phyloP scores from a whole-genome alignment of 2,888 invertebrate genomes.

The Coleophora deauratella region DNA sequence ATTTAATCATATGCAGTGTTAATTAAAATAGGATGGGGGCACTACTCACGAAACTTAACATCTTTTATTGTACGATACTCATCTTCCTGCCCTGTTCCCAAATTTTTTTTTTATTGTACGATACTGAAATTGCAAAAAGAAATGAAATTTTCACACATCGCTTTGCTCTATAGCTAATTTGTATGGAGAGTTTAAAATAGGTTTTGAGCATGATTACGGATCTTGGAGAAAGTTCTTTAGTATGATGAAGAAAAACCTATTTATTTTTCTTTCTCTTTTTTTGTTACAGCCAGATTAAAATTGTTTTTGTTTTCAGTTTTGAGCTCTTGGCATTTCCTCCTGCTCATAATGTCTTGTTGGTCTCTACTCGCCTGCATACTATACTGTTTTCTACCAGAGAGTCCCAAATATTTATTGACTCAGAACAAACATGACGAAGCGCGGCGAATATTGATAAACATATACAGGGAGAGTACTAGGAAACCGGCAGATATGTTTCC shows the following conservation, averaged over 20 bases:
- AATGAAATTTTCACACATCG: too few species aligned
- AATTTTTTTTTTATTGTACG: too few species aligned
- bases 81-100: too few species aligned
- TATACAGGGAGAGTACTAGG: constrained; percentile 47
- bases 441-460: constrained; percentile 38
- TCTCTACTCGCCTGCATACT: constrained; percentile 34
- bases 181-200: too few species aligned
- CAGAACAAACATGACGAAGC: constrained; percentile 48
- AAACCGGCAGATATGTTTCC: constrained; percentile 41
- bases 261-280: not conserved
- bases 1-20: not conserved
- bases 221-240: too few species aligned
- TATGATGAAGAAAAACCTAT: too few species aligned
- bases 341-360: constrained; percentile 40
- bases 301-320: constrained; percentile 36
- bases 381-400: constrained; percentile 44
- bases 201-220: too few species aligned
- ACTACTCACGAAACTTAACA: too few species aligned
- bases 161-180: too few species aligned
- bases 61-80: too few species aligned
- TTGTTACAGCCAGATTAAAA: not conserved
- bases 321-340: constrained; percentile 55
- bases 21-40: too few species aligned
- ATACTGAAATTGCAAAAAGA: too few species aligned
- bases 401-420: constrained; percentile 50